These are phyloP conservation scores for Peromyscus polionotus DNA, from an alignment of 2,113 vertebrate genomes.

Conservation along the genomic window DNA sequence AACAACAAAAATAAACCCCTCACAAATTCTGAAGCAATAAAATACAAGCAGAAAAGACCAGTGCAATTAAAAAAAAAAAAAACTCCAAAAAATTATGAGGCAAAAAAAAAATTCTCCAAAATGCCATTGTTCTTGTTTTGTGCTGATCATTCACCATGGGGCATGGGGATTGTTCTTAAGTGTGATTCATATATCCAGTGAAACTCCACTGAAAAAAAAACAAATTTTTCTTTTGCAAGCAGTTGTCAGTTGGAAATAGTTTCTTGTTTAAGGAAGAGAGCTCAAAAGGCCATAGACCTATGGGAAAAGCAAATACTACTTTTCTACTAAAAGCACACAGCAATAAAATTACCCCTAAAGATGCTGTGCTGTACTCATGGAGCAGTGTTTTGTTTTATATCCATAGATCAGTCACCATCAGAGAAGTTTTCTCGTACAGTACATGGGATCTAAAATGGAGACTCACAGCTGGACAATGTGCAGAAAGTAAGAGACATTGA, in stretches of 20 bases:
- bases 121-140: not conserved
- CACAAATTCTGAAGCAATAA: not conserved
- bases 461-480: no score
- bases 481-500: not conserved
- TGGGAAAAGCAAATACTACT: not conserved
- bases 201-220: not conserved
- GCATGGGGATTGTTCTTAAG: not conserved
- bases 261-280: not conserved
- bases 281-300: not conserved
- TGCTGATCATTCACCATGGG: not conserved
- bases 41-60: not conserved
- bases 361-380: not conserved
- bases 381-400: not conserved
- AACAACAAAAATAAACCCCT: not conserved
- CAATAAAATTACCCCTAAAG: not conserved
- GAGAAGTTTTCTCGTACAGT: no score
- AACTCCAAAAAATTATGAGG: not conserved
- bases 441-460: no score
- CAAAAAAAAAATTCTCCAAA: not conserved
- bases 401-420: not conserved
- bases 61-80: not conserved
- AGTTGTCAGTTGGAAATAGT: not conserved
- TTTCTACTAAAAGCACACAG: not conserved
- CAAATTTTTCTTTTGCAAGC: not conserved
- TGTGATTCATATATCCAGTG: not conserved